A percentile compares a stretch with the other conserved stretches of the same genome.
These are phyloP conservation scores for Mya arenaria DNA, from an alignment of 1,140 invertebrate genomes.

Conservation along the genomic window DNA sequence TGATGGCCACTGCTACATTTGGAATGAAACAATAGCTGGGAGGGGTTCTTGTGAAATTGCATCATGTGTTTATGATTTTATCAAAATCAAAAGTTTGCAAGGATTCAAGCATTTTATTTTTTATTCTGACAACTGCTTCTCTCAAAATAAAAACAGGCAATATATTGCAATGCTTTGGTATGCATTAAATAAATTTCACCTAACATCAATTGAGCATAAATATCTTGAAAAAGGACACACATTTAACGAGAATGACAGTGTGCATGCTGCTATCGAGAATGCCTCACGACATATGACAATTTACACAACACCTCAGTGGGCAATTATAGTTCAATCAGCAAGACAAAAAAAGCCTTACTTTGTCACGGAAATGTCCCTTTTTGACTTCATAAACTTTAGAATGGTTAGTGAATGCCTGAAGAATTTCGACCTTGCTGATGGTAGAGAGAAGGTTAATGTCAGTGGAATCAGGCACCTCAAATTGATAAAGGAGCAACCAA, in stretches of 20 bases:
- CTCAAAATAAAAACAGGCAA: conserved; percentile 37
- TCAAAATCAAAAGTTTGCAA: background rate
- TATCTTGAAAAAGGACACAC: conserved; percentile 29
- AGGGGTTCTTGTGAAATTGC: conserved; percentile 19
- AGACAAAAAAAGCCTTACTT: background rate
- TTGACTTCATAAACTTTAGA: background rate
- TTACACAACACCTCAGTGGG: conserved; percentile 14
- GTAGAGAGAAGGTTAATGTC: no score
- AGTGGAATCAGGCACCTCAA: no score
- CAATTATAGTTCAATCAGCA: background rate
- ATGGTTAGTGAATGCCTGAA: no score
- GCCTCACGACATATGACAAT: background rate
- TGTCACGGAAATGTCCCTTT: background rate
- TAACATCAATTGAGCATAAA: conserved; percentile 23
- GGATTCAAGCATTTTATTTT: conserved; percentile 30
- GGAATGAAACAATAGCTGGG: background rate
- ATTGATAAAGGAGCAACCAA: no score
- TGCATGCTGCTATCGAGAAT: conserved; percentile 27
- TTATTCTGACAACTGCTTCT: conserved; percentile 22
- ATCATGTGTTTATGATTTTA: conserved; percentile 21
- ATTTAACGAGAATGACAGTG: conserved; percentile 1
- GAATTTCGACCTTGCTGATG: no score
- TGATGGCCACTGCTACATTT: conserved; percentile 30
- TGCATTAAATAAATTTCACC: background rate
- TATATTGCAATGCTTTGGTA: conserved; percentile 32